Evolutionary conservation across 2,113 vertebrate genomes (phyloP), one percentile per base, ranked within the genome.

Genomic region (Trichomycterus rosablanca): DNA sequence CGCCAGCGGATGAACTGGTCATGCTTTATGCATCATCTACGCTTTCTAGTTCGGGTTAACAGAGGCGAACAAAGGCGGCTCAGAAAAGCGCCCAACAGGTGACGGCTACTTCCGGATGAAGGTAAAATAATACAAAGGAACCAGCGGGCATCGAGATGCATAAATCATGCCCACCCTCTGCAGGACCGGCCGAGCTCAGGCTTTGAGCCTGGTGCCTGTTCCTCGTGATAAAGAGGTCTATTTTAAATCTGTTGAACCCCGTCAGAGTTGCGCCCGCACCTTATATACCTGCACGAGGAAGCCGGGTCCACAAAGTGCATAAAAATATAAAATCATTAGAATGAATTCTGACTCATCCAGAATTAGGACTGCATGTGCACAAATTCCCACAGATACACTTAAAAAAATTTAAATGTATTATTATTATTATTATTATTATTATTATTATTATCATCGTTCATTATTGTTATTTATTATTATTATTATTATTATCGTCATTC

Each of bases 171-270:
- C 43, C 32, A 59, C 65, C 66, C 60, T 48, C 24, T 60, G 49
- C 32, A 34, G 59, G 48, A 59, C 62, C 39, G 30, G n/a, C 56
- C 42, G 35, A 24, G 34, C 24, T 65, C 34, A 10, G 49, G 55
- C 62, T 70, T 70, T 65, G 55, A 70, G 49, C 50, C 43, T 22
- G 24, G 23, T 42, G 61, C 15, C 40, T 61, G 43, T 43, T 56
- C 19, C 43, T 51, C 39, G 20, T 66, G 68, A 71, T 71, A 43
- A 71, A 71, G 66, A 66, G 68, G 56, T 60, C 28, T 51, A 66
- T 61, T 70, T 59, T 42, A 70, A 65, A 59, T 54, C 55, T 37
- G 20, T 24, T 39, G 35, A 65, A 59, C 51, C 56, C 52, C 51
- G 44, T 55, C 37, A 56, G 32, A 34, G 28, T 35, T 30, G 16